Conservation (phyloP, 53 echinoderm and acorn worm genomes). For the Astropecten irregularis region DNA sequence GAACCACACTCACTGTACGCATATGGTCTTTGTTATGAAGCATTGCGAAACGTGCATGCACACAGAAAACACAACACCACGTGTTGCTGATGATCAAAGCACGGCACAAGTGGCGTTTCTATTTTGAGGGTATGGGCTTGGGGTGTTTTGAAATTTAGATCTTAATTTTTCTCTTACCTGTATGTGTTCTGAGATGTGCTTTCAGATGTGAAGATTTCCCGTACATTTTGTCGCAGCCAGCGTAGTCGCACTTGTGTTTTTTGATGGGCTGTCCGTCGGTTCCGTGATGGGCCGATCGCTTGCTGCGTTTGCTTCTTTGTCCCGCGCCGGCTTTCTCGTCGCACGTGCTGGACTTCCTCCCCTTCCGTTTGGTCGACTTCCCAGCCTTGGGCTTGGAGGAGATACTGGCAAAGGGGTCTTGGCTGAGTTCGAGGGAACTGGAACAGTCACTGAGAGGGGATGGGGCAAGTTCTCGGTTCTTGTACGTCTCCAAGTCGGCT, state of each 20-base stretch:
- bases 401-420: constrained; percentile 49
- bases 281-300: background rate
- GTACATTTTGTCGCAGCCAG: constrained; percentile 88
- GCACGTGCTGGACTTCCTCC: constrained; percentile 31
- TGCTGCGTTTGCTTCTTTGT: constrained; percentile 36
- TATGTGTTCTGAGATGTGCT: constrained; percentile 96
- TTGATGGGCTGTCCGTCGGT: constrained; percentile 70
- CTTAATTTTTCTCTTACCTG: too few relatives aligned
- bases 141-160: too few relatives aligned
- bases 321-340: constrained; percentile 9
- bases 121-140: too few relatives aligned
- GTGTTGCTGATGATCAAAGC: too few relatives aligned
- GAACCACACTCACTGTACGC: too few relatives aligned
- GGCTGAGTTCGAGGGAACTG: constrained; percentile 60
- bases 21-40: background rate
- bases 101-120: too few relatives aligned
- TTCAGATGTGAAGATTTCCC: constrained; percentile 98
- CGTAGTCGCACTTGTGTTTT: constrained; percentile 88
- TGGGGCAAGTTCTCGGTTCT: constrained; percentile 82
- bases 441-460: constrained; percentile 82
- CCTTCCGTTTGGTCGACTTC: constrained; percentile 28
- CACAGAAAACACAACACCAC: too few relatives aligned
- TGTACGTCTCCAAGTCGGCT: constrained; percentile 89
- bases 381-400: background rate
- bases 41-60: too few relatives aligned